phyloP scores from a whole-genome alignment of 30 jellyfish, hydroid and myxozoan species.

The Cassiopea xamachana region DNA sequence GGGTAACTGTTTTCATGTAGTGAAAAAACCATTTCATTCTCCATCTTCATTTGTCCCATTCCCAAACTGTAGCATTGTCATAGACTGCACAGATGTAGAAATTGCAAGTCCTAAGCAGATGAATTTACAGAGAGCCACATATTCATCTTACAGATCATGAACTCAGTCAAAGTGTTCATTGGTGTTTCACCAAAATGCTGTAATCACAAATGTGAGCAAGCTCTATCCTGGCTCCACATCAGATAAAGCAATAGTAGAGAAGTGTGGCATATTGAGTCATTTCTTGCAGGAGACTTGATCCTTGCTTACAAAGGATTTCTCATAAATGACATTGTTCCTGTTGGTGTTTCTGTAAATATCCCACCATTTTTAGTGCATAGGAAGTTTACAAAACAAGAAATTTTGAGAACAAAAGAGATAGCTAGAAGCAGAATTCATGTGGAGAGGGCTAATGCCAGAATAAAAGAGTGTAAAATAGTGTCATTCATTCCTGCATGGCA shows the following conservation, averaged over 20 bases:
- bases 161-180: conserved; percentile 6
- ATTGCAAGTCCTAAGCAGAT: conserved; percentile 16
- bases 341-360: conserved; percentile 30
- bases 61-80: conserved; percentile 43
- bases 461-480: conserved; percentile 23
- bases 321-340: conserved; percentile 8
- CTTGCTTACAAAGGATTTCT: conserved; percentile 27
- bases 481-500: conserved; percentile 17
- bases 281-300: conserved; percentile 28
- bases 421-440: conserved; percentile 40
- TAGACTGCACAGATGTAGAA: conserved; percentile 29
- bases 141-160: conserved; percentile 12
- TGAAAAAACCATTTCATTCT: conserved; percentile 38
- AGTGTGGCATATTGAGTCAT: conserved; percentile 11
- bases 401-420: not conserved
- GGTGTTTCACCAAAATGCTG: conserved; percentile 33
- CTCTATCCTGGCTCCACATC: conserved; percentile 29
- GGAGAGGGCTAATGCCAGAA: conserved; percentile 28
- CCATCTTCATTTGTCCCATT: conserved; percentile 39
- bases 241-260: conserved; percentile 27
- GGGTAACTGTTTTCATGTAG: conserved; percentile 21
- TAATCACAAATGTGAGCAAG: conserved; percentile 11
- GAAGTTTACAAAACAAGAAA: conserved; percentile 19
- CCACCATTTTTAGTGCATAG: conserved; percentile 52
- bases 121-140: conserved; percentile 12